Base-by-base conservation (phyloP, 2,797 vertebrate species). In the Remorina albescens region DNA sequence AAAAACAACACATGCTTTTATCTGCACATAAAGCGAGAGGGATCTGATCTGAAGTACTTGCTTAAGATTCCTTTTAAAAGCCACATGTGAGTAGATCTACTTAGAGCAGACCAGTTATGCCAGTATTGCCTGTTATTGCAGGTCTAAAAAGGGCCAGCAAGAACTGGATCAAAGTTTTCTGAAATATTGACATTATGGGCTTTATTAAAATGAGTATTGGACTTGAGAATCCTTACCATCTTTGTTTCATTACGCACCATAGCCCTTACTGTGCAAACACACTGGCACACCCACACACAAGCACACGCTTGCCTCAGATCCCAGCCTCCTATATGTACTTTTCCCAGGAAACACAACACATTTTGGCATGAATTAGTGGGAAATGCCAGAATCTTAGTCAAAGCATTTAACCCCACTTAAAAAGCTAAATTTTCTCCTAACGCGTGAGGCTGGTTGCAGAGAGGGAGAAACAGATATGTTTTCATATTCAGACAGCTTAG, bases 401-500 rank as follows among this genome's bases (percentile, higher is more conserved):
- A 7, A 37, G 19, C 5, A 0, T 54, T 76, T 18, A 44, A 41
- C 8, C 41, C 4, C 11, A 13, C 19, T 32, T 68, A 41, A 4
- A 58, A 74, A 41, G 44, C 37, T 36, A 26, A 32, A 11, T 53
- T 54, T 47, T 54, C 4, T 39, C 10, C 63, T 71, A 10, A 18
- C 67, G 56, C 6, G 2, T 9, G 10, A 57, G 19, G 12, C 26
- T 21, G 6, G 25, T 37, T 59, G 56, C 56, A 42, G 25, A 2
- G 10, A 36, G 13, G 25, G 21, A 56, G 6, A 65, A 59, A 42
- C 41, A 25, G 8, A 30, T n/a, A 25, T 25, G 42, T 63, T 71
- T 68, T 71, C 74, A 41, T 34, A 75, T 78, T 74, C 19, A 73
- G 62, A 34, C 18, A 6, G 54, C 54, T 71, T 54, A 59, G 26